These are phyloP conservation scores for Hydrotaea diabolus DNA, from an alignment of 2,888 invertebrate species.

Conservation along the genomic window DNA sequence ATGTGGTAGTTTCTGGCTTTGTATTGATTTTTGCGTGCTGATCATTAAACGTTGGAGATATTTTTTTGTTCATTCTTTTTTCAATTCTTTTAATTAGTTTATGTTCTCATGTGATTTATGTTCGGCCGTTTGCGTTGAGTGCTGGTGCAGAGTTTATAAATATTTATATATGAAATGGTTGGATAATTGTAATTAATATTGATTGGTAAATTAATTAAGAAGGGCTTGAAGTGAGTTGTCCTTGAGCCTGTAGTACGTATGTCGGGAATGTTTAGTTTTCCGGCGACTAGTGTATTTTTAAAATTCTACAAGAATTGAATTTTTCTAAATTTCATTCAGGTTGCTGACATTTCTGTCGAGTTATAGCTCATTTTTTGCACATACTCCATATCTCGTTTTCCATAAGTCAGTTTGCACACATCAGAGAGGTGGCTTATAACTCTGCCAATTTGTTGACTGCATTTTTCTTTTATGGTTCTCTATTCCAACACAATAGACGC, in stretches of 20 bases:
- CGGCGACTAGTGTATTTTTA: too few species aligned
- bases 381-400: too few species aligned
- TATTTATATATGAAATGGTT: slow-evolving; percentile 30
- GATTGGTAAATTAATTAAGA: slow-evolving; percentile 32
- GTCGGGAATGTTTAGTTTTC: background rate
- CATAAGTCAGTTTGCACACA: too few species aligned
- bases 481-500: too few species aligned
- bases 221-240: slow-evolving; percentile 5
- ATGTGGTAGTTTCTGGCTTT: slow-evolving; percentile 2
- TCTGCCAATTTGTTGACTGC: too few species aligned
- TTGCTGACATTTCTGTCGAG: too few species aligned
- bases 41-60: background rate
- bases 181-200: slow-evolving; percentile 41
- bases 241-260: background rate
- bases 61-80: background rate
- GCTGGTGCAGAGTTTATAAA: slow-evolving; percentile 24
- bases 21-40: slow-evolving; percentile 55
- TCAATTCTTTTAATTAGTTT: slow-evolving; percentile 66
- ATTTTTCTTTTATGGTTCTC: too few species aligned
- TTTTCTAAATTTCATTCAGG: too few species aligned
- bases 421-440: too few species aligned
- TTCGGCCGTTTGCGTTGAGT: slow-evolving; percentile 10
- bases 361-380: too few species aligned
- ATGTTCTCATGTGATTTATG: slow-evolving; percentile 62
- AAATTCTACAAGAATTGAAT: too few species aligned